These are phyloP conservation scores for Tychaedon coryphoeus DNA, from an alignment of 2,113 vertebrate genomes.

Conservation along the genomic window DNA sequence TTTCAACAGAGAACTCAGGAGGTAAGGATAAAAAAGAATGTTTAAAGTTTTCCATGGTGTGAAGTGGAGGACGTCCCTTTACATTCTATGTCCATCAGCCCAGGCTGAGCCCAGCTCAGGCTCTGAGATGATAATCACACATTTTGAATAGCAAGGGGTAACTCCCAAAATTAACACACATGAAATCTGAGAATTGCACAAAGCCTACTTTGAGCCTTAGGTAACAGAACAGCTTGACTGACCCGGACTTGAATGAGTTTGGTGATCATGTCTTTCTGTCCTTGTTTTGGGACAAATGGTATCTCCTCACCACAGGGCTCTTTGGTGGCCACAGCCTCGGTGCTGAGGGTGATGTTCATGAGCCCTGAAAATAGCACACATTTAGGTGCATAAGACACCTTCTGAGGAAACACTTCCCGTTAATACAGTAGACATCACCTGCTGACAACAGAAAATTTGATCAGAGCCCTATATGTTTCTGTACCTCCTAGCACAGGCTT, in stretches of 20 bases:
- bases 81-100: neutral
- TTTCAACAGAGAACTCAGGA: neutral
- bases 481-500: neutral
- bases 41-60: neutral
- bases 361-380: conserved; percentile 30
- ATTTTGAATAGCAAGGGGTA: neutral
- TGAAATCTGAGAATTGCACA: neutral
- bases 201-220: neutral
- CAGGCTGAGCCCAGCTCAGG: neutral
- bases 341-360: conserved; percentile 49
- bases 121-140: neutral
- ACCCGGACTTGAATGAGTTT: conserved; percentile 68
- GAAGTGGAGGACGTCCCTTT: neutral
- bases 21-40: neutral
- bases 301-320: conserved; percentile 35
- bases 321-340: conserved; percentile 49
- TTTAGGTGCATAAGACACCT: neutral
- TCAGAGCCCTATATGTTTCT: neutral
- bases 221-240: conserved; percentile 6
- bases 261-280: conserved; percentile 42
- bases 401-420: neutral
- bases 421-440: neutral
- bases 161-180: neutral
- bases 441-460: neutral
- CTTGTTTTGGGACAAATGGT: conserved; percentile 43